Evolutionary conservation across 2,888 invertebrate species (phyloP).

Genomic region (Invenusta paracnida): DNA sequence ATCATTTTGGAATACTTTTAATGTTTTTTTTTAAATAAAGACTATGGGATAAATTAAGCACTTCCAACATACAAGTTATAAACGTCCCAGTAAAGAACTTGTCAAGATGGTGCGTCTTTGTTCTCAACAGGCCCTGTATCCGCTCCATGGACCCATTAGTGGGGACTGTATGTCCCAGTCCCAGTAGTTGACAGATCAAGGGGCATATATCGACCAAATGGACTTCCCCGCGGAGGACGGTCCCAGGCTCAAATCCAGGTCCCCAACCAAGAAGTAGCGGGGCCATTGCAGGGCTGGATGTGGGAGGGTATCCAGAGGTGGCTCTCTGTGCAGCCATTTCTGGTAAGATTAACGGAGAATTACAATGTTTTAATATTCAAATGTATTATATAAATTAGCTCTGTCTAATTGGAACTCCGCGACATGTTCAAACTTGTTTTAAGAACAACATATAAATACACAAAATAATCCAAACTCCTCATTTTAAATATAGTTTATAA

Average conservation of each 20-base stretch:
- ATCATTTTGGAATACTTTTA: too few relatives aligned
- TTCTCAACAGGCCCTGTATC: background rate
- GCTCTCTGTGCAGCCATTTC: background rate
- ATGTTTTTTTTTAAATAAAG: too few relatives aligned
- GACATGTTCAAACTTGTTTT: too few relatives aligned
- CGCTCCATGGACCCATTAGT: background rate
- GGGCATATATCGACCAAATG: conserved; percentile 4
- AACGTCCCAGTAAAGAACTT: background rate
- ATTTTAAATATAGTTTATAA: too few relatives aligned
- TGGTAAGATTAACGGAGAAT: too few relatives aligned
- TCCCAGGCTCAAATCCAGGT: background rate
- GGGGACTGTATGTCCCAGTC: background rate
- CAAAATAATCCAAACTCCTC: too few relatives aligned
- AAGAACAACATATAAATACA: too few relatives aligned
- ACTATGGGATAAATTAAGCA: too few relatives aligned
- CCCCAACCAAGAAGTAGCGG: background rate
- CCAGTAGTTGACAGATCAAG: background rate
- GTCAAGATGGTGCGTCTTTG: background rate
- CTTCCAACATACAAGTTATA: background rate
- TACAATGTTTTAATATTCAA: too few relatives aligned
- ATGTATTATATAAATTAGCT: too few relatives aligned
- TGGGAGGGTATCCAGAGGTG: background rate
- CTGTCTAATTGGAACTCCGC: too few relatives aligned
- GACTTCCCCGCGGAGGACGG: background rate
- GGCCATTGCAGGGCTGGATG: background rate